Base-by-base conservation (phyloP, 2,797 vertebrate species). In the Salarias fasciatus region DNA sequence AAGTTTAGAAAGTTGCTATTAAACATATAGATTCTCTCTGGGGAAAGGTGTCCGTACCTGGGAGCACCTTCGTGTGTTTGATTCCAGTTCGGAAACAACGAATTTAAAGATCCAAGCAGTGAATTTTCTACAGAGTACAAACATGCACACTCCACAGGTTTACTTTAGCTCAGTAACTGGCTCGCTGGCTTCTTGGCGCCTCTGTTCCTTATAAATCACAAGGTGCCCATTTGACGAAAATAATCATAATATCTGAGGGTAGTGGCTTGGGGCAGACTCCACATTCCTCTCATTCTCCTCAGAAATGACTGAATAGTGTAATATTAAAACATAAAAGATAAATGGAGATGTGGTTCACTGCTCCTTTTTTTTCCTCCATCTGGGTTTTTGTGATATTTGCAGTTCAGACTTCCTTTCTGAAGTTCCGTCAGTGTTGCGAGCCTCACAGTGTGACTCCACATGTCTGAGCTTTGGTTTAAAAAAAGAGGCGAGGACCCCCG, bases 401-500 rank as follows among this genome's bases (percentile, higher is more conserved):
- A 40, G 49, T 53, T 67, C 8, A 46, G 13, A 8, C 37, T 50
- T 59, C 10, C 18, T 46, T 41, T n/a, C 41, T 53, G 15, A 65
- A 62, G 44, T 69, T 65, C 35, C 42, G 47, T 57, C 13, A 14
- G 11, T 40, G 6, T 40, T 44, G 37, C 1, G 0, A 6, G 15
- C 18, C 12, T 56, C 36, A 6, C 47, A 69, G 68, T 40, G 8
- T 5, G 33, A 64, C 36, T 57, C 50, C 31, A 31, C 11, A 8
- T 31, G 46, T 49, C 38, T 60, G 8, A 28, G 36, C 18, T 4
- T 51, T 18, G 15, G 15, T 50, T 63, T 53, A 41, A 53, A 59
- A 28, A 50, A 49, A 33, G 24, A 64, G 51, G 40, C 8, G 50
- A 77, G 18, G 62, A 56, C 5, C 0, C 13, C 55, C 12, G 44